Base-by-base conservation (phyloP, 1,140 invertebrate species). In the Sipha flava region DNA sequence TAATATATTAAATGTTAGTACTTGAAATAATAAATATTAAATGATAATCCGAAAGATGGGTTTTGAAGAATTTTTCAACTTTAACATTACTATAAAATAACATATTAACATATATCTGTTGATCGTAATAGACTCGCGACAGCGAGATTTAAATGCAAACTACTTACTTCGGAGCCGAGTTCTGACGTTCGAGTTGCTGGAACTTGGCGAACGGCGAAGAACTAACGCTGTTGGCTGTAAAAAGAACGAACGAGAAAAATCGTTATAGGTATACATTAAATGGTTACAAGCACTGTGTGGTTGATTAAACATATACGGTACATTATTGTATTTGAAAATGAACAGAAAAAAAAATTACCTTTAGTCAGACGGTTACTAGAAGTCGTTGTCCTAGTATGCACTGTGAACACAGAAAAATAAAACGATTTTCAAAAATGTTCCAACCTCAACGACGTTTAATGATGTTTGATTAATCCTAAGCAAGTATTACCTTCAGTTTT, bases 121-220 rank as follows among this genome's bases (percentile, higher is more conserved):
- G n/a, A n/a, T n/a, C n/a, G n/a, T n/a, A n/a, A n/a, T n/a, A n/a
- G n/a, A n/a, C n/a, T n/a, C n/a, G n/a, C n/a, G n/a, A n/a, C n/a
- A n/a, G n/a, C n/a, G 47, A 23, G 18, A 45, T n/a, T 68, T n/a
- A n/a, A 34, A 47, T 49, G 47, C n/a, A 57, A 26, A 59, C 4
- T 34, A 84, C 87, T 88, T 89, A 94, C 93, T 91, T 93, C 86
- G 92, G 91, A 82, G 88, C 88, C 82, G 92, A 93, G 85, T 92
- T 92, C 86, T 94, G 92, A 85, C 92, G 91, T 86, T 96, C 94
- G 85, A 95, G 89, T 88, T 95, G 93, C 84, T 92, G 91, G 88
- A 96, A 95, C 88, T 95, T 95, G 84, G 92, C 91, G 87, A 95
- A 94, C 80, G 94, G 92, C 83, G 93, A 94, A 83, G 92, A 89